Percentiles rank a stretch among this genome's conserved stretches.
These are phyloP conservation scores for Drosophila phalerata DNA, from an alignment of 2,888 invertebrate species.

Conservation along the genomic window DNA sequence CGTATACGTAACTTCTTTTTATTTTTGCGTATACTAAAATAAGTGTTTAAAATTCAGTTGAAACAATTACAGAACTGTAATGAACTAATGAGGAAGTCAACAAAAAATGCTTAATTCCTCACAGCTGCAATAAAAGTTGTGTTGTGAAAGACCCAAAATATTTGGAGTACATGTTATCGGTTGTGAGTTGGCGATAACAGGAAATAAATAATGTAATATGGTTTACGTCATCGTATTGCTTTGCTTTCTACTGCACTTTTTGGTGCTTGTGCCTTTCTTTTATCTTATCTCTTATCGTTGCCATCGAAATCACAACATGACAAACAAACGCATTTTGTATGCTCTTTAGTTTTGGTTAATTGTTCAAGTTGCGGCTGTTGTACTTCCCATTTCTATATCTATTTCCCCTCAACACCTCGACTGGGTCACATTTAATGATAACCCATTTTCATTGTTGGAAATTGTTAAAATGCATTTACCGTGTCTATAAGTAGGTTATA, in stretches of 20 bases:
- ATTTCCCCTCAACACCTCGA: slow-evolving; percentile 42
- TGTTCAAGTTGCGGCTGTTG: slow-evolving; percentile 40
- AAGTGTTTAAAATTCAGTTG: not conserved
- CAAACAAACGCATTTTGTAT: slow-evolving; percentile 62
- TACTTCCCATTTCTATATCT: slow-evolving; percentile 33
- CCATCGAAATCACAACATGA: slow-evolving; percentile 70
- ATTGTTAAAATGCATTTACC: slow-evolving; percentile 51
- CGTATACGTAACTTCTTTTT: not conserved
- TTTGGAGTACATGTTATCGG: slow-evolving; percentile 39
- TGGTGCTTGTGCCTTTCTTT: slow-evolving; percentile 10
- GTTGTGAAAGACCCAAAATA: slow-evolving; percentile 60
- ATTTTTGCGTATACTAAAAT: not conserved
- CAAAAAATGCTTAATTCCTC: not conserved
- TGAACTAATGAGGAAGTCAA: slow-evolving; percentile 13
- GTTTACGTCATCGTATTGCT: slow-evolving; percentile 56
- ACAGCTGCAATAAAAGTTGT: slow-evolving; percentile 48
- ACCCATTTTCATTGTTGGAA: slow-evolving; percentile 56
- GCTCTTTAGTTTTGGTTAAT: slow-evolving; percentile 54
- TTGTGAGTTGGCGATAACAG: slow-evolving; percentile 34
- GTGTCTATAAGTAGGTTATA: slow-evolving; percentile 65
- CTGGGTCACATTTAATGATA: slow-evolving; percentile 69
- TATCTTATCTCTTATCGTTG: slow-evolving; percentile 67
- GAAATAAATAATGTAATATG: slow-evolving; percentile 45
- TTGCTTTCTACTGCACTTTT: slow-evolving; percentile 37
- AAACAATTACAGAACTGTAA: not conserved